Evolutionary conservation across 2,113 vertebrate species (phyloP).

Genomic region (Gobiocypris rarus): DNA sequence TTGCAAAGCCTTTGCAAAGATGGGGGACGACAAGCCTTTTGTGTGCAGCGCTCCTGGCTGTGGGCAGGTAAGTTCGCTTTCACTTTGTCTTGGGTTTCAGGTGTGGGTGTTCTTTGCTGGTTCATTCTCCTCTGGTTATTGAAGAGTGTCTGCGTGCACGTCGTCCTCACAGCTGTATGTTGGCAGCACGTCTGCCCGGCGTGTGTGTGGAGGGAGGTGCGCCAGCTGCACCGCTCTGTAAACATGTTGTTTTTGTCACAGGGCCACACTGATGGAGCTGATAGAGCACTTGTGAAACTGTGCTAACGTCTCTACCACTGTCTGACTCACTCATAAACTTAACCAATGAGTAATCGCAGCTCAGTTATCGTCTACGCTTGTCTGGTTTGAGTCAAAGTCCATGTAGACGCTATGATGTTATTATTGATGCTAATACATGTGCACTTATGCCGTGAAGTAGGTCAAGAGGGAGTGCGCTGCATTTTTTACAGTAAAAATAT

Average conservation of each 20-base stretch:
- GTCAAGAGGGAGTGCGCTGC: background rate
- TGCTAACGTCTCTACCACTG: conserved; percentile 33
- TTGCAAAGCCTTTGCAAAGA: conserved; percentile 83
- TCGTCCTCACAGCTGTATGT: background rate
- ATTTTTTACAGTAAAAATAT: background rate
- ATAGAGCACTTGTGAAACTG: conserved; percentile 5
- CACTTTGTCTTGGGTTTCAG: conserved; percentile 53
- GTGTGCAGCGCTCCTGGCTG: conserved; percentile 95
- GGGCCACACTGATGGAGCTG: conserved; percentile 16
- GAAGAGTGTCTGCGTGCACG: background rate
- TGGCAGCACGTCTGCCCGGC: conserved; percentile 1
- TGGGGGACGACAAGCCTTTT: conserved; percentile 98
- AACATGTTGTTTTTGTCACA: conserved; percentile 16
- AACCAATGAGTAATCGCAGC: conserved; percentile 71
- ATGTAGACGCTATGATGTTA: background rate
- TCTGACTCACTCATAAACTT: conserved; percentile 69
- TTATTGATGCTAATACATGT: conserved; percentile 21
- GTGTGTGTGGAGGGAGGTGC: conserved; percentile 10
- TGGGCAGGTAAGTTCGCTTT: conserved; percentile 88
- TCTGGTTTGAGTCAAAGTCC: conserved; percentile 27
- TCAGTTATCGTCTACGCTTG: conserved; percentile 54
- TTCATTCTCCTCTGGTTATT: conserved; percentile 2
- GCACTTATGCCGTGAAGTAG: background rate
- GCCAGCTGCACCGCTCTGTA: background rate
- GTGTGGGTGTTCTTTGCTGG: conserved; percentile 35